These are phyloP conservation scores for Hydrocynus forskahlii DNA, from an alignment of 2,797 vertebrate species.

Conservation along the genomic window DNA sequence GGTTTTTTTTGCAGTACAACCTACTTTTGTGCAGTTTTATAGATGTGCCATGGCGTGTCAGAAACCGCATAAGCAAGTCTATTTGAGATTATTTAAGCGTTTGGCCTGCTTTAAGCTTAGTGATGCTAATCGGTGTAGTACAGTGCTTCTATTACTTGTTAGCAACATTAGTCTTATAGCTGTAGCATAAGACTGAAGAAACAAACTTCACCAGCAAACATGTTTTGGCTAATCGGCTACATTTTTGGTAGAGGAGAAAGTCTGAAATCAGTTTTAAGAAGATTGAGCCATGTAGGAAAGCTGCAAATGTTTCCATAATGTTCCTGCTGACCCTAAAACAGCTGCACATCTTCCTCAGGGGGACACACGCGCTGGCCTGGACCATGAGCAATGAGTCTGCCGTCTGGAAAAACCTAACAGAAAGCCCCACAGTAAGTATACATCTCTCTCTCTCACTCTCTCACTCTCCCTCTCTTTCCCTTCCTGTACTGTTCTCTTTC, in stretches of 20 bases:
- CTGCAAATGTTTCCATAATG: constrained; percentile 20
- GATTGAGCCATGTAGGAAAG: background rate
- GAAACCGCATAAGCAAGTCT: too few relatives aligned
- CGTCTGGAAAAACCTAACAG: constrained; percentile 89
- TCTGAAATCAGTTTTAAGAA: background rate
- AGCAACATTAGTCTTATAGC: background rate
- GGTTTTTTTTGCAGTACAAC: background rate
- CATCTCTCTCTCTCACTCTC: constrained; percentile 32
- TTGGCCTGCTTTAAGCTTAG: too few relatives aligned
- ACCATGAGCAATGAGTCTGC: constrained; percentile 92
- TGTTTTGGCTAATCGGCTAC: background rate
- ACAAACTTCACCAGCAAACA: background rate
- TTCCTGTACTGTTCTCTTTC: constrained; percentile 59
- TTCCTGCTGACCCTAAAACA: constrained; percentile 26
- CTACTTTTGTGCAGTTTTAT: too few relatives aligned
- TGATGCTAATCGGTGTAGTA: too few relatives aligned
- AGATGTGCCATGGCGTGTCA: too few relatives aligned
- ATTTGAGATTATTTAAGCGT: too few relatives aligned
- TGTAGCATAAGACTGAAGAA: background rate
- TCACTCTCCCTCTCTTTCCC: constrained; percentile 1
- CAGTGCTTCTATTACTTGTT: too few relatives aligned
- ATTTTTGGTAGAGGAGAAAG: background rate
- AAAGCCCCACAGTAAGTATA: constrained; percentile 87
- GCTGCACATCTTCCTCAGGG: constrained; percentile 70
- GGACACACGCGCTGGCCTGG: constrained; percentile 79